A percentile compares a stretch with the other conserved stretches of the same genome.
Evolutionary conservation across 2,888 invertebrate species (phyloP).

Genomic region (Sipha maydis): DNA sequence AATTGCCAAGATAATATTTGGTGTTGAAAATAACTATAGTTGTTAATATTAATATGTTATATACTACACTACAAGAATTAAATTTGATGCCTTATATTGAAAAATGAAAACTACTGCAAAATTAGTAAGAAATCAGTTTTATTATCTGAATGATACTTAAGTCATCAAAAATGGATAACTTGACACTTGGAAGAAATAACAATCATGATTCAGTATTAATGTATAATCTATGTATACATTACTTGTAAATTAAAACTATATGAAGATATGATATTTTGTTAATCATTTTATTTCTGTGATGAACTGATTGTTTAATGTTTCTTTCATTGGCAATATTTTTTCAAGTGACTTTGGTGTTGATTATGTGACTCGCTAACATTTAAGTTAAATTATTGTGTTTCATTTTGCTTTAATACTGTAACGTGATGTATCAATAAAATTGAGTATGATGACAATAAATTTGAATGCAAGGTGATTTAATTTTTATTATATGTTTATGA

Average conservation of each 20-base stretch:
- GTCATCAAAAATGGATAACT: not conserved
- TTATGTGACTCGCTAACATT: not conserved
- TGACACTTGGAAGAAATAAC: slow-evolving; percentile 23
- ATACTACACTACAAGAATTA: not conserved
- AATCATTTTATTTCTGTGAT: not conserved
- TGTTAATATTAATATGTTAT: not conserved
- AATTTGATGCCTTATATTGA: not conserved
- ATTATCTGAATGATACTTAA: not conserved
- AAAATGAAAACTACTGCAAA: not conserved
- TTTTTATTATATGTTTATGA: not conserved
- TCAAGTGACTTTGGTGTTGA: slow-evolving; percentile 39
- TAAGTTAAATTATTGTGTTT: not conserved
- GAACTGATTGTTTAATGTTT: not conserved
- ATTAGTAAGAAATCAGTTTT: slow-evolving; percentile 9
- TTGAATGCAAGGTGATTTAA: slow-evolving; percentile 41
- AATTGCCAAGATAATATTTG: not conserved
- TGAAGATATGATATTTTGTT: slow-evolving; percentile 4
- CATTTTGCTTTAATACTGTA: not conserved
- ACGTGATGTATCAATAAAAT: not conserved
- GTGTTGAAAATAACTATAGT: not conserved
- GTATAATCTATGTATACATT: not conserved
- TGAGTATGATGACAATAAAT: not conserved
- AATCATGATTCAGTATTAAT: not conserved
- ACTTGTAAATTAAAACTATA: not conserved
- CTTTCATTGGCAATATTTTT: slow-evolving; percentile 39